A percentile compares a stretch with the other conserved stretches of the same genome.
Conservation (phyloP, 1,140 invertebrate species). For the Trinorchestia longiramus region DNA sequence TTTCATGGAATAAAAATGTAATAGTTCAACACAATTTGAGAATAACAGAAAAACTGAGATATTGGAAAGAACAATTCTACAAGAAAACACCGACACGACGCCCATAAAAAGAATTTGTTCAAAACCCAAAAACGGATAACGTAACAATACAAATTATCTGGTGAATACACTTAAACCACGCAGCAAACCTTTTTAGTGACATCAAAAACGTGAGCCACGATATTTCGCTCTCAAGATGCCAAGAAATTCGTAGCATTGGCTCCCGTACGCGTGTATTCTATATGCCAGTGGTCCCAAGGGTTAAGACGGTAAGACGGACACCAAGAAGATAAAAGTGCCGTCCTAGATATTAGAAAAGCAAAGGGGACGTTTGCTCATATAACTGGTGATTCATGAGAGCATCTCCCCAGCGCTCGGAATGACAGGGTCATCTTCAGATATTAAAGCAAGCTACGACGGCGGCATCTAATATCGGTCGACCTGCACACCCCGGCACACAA, state of each 20-base stretch:
- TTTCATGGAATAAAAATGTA: no score
- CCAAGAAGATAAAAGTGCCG: background rate
- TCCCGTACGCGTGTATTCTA: background rate
- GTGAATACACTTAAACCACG: background rate
- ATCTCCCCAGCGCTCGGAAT: background rate
- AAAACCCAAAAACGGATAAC: no score
- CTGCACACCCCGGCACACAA: background rate
- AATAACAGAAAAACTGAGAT: no score
- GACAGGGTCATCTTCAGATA: conserved; percentile 6
- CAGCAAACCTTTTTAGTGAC: background rate
- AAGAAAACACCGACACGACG: background rate
- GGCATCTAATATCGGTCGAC: background rate
- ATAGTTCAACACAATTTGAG: no score
- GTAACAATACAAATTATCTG: background rate
- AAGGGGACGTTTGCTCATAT: background rate
- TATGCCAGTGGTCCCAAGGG: background rate
- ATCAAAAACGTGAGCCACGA: background rate
- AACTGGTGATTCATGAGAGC: background rate
- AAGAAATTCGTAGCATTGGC: background rate
- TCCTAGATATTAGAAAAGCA: background rate
- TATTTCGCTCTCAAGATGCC: background rate
- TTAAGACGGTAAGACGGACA: background rate
- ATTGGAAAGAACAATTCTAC: no score
- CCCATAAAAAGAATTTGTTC: background rate
- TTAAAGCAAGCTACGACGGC: background rate